phyloP scores from a whole-genome alignment of 2,888 invertebrate genomes.

The Eupelmus urozonus region DNA sequence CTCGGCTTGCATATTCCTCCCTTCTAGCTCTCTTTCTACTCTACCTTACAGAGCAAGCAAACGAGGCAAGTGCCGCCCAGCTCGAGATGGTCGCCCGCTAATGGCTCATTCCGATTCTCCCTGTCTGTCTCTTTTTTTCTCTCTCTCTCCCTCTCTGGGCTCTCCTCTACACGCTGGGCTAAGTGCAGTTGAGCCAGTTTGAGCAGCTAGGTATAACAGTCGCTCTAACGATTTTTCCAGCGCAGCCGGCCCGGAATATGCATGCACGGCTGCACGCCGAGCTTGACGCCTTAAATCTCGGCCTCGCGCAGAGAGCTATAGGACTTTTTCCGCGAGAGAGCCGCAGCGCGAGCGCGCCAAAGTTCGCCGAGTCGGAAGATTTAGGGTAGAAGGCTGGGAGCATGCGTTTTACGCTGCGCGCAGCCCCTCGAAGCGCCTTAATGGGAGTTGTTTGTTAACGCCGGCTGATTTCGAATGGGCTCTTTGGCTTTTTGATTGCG shows the following conservation, averaged over 20 bases:
- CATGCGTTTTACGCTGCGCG: not conserved
- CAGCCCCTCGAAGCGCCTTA: not conserved
- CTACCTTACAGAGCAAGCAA: not conserved
- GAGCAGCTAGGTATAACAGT: slow-evolving; percentile 19
- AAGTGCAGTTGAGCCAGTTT: slow-evolving; percentile 30
- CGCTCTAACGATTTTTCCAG: slow-evolving; percentile 53
- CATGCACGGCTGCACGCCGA: not conserved
- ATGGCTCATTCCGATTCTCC: slow-evolving; percentile 52
- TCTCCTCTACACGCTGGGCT: not conserved
- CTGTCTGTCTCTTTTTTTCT: not conserved
- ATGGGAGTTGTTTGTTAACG: not conserved
- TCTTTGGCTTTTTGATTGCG: not conserved
- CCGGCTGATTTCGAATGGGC: not conserved
- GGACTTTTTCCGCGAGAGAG: too few relatives aligned
- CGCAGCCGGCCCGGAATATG: not conserved
- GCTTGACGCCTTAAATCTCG: too few relatives aligned
- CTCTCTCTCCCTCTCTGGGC: not conserved
- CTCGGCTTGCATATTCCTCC: not conserved
- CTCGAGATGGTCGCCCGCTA: slow-evolving; percentile 45
- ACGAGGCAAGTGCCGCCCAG: slow-evolving; percentile 16
- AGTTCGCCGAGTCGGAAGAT: slow-evolving; percentile 26
- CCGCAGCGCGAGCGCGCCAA: too few relatives aligned
- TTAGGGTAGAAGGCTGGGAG: not conserved
- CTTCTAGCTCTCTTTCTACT: not conserved
- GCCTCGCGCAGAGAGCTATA: too few relatives aligned